These are phyloP conservation scores for Nestor notabilis DNA, from an alignment of 2,113 vertebrate species.

Conservation along the genomic window DNA sequence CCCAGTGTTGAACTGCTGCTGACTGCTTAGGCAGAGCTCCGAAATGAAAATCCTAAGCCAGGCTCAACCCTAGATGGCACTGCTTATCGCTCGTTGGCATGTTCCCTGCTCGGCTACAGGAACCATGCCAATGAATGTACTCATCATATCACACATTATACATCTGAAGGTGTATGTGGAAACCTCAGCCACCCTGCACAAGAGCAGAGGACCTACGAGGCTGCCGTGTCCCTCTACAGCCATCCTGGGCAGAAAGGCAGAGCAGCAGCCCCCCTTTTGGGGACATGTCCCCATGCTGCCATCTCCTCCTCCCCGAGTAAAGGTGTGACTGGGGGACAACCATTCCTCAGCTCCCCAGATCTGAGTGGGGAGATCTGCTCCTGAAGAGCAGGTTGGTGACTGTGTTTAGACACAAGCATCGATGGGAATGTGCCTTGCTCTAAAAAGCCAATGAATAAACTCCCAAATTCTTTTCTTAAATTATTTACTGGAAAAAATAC, in stretches of 20 bases:
- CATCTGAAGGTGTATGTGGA: fast-evolving
- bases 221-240: neutral
- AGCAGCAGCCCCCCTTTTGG: neutral
- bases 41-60: neutral
- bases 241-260: neutral
- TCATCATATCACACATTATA: fast-evolving
- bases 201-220: neutral
- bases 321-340: neutral
- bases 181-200: neutral
- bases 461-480: neutral
- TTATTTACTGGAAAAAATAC: neutral
- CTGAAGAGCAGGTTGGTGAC: neutral
- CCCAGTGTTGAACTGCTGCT: neutral
- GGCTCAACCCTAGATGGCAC: constrained; percentile 67
- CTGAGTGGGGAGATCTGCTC: fast-evolving
- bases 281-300: neutral
- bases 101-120: neutral
- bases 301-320: fast-evolving
- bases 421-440: neutral
- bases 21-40: neutral
- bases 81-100: neutral
- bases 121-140: neutral
- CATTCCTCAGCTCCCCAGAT: neutral
- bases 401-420: fast-evolving
- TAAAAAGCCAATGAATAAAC: neutral